Percentiles rank a stretch among this genome's conserved stretches.
phyloP scores from a whole-genome alignment of 2,113 vertebrate genomes.

The Okapia johnstoni region DNA sequence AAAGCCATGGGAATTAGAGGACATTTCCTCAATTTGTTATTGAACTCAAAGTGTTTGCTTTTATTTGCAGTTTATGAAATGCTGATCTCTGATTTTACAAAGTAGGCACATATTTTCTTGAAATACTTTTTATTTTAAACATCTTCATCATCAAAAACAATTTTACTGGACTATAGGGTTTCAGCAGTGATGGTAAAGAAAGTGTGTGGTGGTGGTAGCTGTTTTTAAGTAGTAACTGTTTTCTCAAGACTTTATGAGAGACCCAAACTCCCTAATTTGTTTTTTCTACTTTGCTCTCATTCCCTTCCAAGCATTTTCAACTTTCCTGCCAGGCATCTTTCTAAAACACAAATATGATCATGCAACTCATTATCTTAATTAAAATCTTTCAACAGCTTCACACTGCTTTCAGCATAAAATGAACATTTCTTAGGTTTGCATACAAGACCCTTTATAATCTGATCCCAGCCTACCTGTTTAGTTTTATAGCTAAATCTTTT shows the following conservation, averaged over 20 bases:
- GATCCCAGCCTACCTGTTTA: neutral
- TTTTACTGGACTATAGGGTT: neutral
- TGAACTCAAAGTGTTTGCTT: neutral
- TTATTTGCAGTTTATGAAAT: neutral
- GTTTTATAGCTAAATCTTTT: neutral
- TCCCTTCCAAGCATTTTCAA: neutral
- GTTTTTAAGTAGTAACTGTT: neutral
- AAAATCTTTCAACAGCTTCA: slow-evolving; percentile 8
- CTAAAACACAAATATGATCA: neutral
- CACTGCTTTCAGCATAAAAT: neutral
- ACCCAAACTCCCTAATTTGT: neutral
- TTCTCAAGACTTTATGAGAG: neutral
- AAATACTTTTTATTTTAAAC: neutral
- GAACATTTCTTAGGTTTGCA: neutral
- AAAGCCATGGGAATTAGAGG: neutral
- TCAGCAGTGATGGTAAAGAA: neutral
- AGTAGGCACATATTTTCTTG: neutral
- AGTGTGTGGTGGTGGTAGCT: neutral
- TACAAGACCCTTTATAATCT: neutral
- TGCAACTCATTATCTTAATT: slow-evolving; percentile 24
- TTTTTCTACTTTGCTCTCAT: neutral
- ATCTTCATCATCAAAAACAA: neutral
- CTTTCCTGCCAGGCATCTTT: neutral
- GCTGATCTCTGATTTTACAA: neutral
- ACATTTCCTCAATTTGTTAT: neutral